A percentile compares a stretch with the other conserved stretches of the same genome.
These are phyloP conservation scores for Setophaga petechia DNA, from an alignment of 2,113 vertebrate genomes.

Conservation along the genomic window DNA sequence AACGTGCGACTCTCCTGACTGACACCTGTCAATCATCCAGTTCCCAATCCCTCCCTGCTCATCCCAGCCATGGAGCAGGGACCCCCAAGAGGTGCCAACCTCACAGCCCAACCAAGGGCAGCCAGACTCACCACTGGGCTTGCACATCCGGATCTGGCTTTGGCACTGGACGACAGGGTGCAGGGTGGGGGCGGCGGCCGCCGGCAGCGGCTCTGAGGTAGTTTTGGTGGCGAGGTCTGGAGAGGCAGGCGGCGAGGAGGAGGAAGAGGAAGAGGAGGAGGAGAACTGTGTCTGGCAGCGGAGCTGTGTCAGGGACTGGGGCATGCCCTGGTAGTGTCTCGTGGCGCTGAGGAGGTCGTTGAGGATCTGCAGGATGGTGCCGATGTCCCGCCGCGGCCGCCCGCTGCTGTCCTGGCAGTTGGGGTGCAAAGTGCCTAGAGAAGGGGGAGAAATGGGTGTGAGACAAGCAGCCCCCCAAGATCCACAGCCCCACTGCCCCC, in stretches of 20 bases:
- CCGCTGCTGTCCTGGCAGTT: conserved; percentile 98
- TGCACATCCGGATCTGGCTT: conserved; percentile 93
- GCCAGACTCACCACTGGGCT: conserved; percentile 80
- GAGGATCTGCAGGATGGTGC: conserved; percentile 98
- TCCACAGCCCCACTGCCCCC: fast-evolving
- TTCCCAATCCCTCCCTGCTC: not conserved
- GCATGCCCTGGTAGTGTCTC: conserved; percentile 98
- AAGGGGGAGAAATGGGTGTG: fast-evolving
- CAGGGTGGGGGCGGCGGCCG: conserved; percentile 32
- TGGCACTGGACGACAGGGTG: conserved; percentile 84
- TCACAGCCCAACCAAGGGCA: not conserved
- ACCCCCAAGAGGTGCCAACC: too few relatives aligned
- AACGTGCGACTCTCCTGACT: fast-evolving
- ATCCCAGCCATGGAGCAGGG: not conserved
- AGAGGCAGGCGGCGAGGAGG: conserved; percentile 43
- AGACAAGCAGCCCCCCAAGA: not conserved
- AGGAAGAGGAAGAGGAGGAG: conserved; percentile 16
- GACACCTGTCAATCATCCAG: not conserved
- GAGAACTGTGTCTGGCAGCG: conserved; percentile 94
- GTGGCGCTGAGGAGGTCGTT: conserved; percentile 98
- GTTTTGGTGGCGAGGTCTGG: conserved; percentile 83
- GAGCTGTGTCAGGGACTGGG: conserved; percentile 92
- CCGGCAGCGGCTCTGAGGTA: conserved; percentile 82
- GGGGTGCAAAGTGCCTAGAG: conserved; percentile 94
- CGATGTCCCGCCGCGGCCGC: conserved; percentile 91